phyloP scores from a whole-genome alignment of 64 coral and sea anemone species.

The Catalaphyllia jardinei region DNA sequence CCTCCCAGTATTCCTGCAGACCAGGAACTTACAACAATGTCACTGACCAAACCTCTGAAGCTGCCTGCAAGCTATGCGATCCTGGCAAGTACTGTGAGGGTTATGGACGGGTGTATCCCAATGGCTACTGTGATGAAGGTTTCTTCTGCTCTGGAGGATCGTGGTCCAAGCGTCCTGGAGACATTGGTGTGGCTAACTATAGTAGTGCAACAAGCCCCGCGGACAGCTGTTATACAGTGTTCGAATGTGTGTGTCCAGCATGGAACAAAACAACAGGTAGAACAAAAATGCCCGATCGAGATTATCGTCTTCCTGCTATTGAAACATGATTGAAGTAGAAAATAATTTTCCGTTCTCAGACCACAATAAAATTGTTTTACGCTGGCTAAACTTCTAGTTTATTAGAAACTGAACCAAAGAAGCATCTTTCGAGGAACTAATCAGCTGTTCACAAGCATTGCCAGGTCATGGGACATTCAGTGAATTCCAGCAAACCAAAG shows the following conservation, averaged over 20 bases:
- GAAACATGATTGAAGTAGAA: too few relatives aligned
- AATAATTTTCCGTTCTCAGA: too few relatives aligned
- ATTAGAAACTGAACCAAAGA: too few relatives aligned
- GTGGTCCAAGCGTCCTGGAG: constrained; percentile 79
- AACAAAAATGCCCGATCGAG: too few relatives aligned
- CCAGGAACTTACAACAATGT: constrained; percentile 93
- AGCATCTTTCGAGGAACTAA: too few relatives aligned
- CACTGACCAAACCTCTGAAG: constrained; percentile 68
- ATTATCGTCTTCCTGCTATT: too few relatives aligned
- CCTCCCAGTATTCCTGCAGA: constrained; percentile 83
- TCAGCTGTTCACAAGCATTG: too few relatives aligned
- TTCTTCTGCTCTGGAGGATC: constrained; percentile 96
- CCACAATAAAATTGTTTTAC: too few relatives aligned
- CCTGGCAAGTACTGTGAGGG: constrained; percentile 92
- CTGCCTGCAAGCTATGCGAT: constrained; percentile 76
- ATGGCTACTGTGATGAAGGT: constrained; percentile 86
- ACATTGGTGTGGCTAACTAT: constrained; percentile 77
- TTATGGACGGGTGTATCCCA: constrained; percentile 55
- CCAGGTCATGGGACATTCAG: too few relatives aligned
- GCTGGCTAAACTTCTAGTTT: too few relatives aligned
- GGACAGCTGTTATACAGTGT: constrained; percentile 80
- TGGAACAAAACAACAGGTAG: constrained; percentile 97
- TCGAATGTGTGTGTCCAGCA: constrained; percentile 94
- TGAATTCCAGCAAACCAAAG: too few relatives aligned
- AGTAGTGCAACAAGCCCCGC: constrained; percentile 72